Evolutionary conservation across 2,113 vertebrate genomes (phyloP), one percentile per base, ranked within the genome.

Genomic region (Orthonyx spaldingii): DNA sequence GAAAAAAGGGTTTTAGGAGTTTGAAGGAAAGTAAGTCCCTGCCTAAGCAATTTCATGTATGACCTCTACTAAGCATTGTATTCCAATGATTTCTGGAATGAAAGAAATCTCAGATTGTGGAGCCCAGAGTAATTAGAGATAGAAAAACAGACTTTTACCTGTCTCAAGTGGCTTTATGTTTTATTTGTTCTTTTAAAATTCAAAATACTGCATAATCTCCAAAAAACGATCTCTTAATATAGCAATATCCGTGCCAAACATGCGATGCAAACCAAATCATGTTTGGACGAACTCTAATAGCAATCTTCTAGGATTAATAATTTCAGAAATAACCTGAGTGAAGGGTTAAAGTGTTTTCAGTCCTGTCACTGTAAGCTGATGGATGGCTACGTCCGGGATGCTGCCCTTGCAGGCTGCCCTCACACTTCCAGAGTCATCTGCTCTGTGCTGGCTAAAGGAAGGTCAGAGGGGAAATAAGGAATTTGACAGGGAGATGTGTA

Each of bases 391-490:
- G 30, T 46, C 55, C 5, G 0, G 75, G 72, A 84, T 83, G 69
- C 27, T 72, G 91, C 60, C 64, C 50, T 55, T 81, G 84, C 75
- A 78, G 77, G 39, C 66, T 90, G 70, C 66, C 64, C 68, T 89
- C 26, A 10, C 23, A 4, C 86, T 91, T 91, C 93, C 83, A 81
- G 63, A 80, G 59, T 5, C 28, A 33, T 72, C 82, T 84, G 52
- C 82, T 90, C 46, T 20, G 3, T 2, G 6, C 88, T 93, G 94
- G 92, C 89, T 80, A 33, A 56, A 89, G 86, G 55, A 92, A 91
- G 90, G 72, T 78, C 95, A 94, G 74, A 77, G 69, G 95, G 92
- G 84, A 92, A 94, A 95, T 75, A 32, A 93, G 55, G 93, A 96
- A 97, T 92, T 87, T 87, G 69, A 82, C 87, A 77, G 39, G 59